These are phyloP conservation scores for Myotis lucifugus DNA, from an alignment of 2,113 vertebrate genomes.

Conservation along the genomic window DNA sequence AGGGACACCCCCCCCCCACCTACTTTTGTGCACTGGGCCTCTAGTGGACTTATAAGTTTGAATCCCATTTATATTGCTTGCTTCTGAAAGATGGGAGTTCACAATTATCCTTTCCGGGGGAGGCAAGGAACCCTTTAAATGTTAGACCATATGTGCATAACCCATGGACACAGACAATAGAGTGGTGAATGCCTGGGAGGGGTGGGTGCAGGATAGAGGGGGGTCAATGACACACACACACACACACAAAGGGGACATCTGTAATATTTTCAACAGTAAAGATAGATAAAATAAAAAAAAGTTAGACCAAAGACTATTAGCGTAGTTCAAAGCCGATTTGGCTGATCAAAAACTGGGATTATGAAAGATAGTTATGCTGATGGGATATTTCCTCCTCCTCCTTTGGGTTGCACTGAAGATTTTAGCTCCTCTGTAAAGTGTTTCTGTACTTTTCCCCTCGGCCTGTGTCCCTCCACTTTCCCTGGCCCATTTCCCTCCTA, in stretches of 20 bases:
- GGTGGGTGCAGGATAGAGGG: too few relatives aligned
- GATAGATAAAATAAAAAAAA: not conserved
- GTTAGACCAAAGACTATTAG: not conserved
- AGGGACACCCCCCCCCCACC: too few relatives aligned
- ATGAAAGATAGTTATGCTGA: not conserved
- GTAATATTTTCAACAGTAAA: too few relatives aligned
- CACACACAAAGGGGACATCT: too few relatives aligned
- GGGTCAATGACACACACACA: too few relatives aligned
- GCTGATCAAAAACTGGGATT: not conserved
- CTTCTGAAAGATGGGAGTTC: constrained; percentile 14
- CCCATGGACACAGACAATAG: too few relatives aligned
- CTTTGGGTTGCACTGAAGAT: not conserved
- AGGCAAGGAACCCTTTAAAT: constrained; percentile 15
- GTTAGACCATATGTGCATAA: too few relatives aligned
- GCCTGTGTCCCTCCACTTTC: too few relatives aligned
- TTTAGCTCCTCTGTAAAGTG: not conserved
- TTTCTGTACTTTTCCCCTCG: not conserved
- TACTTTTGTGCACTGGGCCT: too few relatives aligned
- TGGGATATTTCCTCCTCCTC: not conserved
- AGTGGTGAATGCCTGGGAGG: too few relatives aligned
- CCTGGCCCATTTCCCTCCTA: not conserved
- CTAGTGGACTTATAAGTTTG: not conserved
- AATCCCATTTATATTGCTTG: not conserved
- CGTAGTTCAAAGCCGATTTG: not conserved
- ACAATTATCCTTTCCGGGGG: not conserved